Conservation (phyloP, 1,140 invertebrate species). For the Trinorchestia longiramus region DNA sequence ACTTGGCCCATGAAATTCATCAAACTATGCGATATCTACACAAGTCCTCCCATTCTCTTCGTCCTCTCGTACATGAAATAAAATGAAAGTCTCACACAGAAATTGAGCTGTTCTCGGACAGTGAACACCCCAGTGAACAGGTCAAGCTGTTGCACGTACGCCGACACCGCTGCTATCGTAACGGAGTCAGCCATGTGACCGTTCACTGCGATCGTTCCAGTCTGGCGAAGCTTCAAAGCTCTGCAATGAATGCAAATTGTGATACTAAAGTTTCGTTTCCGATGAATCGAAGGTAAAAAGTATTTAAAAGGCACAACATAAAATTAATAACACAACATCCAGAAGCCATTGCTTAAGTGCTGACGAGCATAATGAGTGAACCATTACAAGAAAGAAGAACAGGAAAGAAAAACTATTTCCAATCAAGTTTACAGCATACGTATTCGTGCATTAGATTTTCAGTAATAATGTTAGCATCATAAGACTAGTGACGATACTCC, state of each 20-base stretch:
- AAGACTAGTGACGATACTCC: too few species aligned
- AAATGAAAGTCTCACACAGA: conserved; percentile 79
- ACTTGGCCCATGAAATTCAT: too few species aligned
- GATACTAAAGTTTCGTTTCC: not conserved
- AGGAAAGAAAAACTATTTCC: too few species aligned
- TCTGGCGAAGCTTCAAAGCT: conserved; percentile 24
- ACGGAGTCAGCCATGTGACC: conserved; percentile 59
- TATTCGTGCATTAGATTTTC: too few species aligned
- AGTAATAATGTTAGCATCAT: too few species aligned
- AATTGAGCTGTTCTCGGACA: conserved; percentile 88
- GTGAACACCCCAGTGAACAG: conserved; percentile 92
- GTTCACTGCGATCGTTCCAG: conserved; percentile 63
- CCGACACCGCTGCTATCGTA: conserved; percentile 81
- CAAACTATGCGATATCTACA: not conserved
- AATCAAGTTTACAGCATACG: too few species aligned
- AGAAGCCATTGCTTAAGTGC: too few species aligned
- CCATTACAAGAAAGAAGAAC: too few species aligned
- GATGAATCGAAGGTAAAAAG: not conserved
- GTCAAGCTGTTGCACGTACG: conserved; percentile 96
- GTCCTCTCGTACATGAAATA: not conserved
- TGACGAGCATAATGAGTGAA: too few species aligned
- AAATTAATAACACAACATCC: too few species aligned
- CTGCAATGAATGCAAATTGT: not conserved
- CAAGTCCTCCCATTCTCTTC: not conserved
- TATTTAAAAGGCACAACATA: too few species aligned